Conservation (phyloP, 2,888 invertebrate species). For the Epicampocera succincta region DNA sequence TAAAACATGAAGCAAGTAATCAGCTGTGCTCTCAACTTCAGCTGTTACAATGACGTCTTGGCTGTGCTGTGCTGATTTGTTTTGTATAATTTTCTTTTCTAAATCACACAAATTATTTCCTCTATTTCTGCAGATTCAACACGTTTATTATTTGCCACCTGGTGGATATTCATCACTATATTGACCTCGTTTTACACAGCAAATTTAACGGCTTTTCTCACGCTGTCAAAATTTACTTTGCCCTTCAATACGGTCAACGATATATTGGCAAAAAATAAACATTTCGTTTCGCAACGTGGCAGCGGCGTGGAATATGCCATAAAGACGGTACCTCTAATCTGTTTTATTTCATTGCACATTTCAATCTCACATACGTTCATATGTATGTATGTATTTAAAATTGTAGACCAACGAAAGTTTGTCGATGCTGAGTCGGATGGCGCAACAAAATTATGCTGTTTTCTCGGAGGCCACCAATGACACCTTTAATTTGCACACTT, state of each 20-base stretch:
- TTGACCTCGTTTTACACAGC: slow-evolving; percentile 95
- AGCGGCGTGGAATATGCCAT: slow-evolving; percentile 87
- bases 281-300: slow-evolving; percentile 88
- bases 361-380: too few relatives aligned
- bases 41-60: too few relatives aligned
- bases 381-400: neutral
- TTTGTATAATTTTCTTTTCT: neutral
- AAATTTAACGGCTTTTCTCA: slow-evolving; percentile 93
- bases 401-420: slow-evolving; percentile 79
- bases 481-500: slow-evolving; percentile 81
- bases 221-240: slow-evolving; percentile 91
- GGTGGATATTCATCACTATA: slow-evolving; percentile 95
- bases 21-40: too few relatives aligned
- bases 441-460: slow-evolving; percentile 77
- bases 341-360: neutral
- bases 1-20: too few relatives aligned
- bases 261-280: slow-evolving; percentile 85
- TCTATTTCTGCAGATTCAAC: slow-evolving; percentile 86
- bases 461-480: slow-evolving; percentile 80
- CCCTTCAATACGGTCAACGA: slow-evolving; percentile 88
- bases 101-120: neutral
- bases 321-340: slow-evolving; percentile 82
- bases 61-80: too few relatives aligned
- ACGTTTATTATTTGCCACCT: slow-evolving; percentile 91
- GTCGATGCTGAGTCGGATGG: slow-evolving; percentile 77